phyloP scores from a whole-genome alignment of 92 coral and sea anemone genomes.

The Actinernus sp. region DNA sequence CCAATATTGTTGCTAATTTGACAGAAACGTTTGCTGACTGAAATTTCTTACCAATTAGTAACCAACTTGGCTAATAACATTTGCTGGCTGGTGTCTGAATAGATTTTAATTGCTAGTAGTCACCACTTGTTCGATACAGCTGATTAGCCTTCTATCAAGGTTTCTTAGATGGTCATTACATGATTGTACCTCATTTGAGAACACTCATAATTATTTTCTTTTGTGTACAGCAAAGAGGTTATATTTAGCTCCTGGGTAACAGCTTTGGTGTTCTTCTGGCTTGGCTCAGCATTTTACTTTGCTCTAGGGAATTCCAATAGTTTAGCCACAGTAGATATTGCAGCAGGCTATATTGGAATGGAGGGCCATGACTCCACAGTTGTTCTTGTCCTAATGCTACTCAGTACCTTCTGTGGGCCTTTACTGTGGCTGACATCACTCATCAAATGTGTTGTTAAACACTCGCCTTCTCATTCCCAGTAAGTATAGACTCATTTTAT shows the following conservation, averaged over 20 bases:
- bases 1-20: no score
- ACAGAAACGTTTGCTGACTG: no score
- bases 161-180: no score
- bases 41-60: no score
- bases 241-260: conserved; percentile 45
- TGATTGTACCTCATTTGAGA: no score
- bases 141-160: no score
- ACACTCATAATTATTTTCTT: no score
- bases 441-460: conserved; percentile 49
- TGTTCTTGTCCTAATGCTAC: conserved; percentile 58
- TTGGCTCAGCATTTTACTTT: conserved; percentile 90
- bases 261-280: conserved; percentile 65
- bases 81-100: no score
- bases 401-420: conserved; percentile 91
- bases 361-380: conserved; percentile 63
- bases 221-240: conserved; percentile 8
- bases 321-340: conserved; percentile 88
- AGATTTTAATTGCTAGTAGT: no score
- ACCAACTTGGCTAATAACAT: no score
- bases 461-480: conserved; percentile 17
- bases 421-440: conserved; percentile 81
- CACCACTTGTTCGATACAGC: no score
- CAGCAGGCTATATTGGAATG: conserved; percentile 95
- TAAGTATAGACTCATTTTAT: no score
- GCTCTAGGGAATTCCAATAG: conserved; percentile 94